Conservation (phyloP, 2,113 vertebrate genomes). For the Numida meleagris region DNA sequence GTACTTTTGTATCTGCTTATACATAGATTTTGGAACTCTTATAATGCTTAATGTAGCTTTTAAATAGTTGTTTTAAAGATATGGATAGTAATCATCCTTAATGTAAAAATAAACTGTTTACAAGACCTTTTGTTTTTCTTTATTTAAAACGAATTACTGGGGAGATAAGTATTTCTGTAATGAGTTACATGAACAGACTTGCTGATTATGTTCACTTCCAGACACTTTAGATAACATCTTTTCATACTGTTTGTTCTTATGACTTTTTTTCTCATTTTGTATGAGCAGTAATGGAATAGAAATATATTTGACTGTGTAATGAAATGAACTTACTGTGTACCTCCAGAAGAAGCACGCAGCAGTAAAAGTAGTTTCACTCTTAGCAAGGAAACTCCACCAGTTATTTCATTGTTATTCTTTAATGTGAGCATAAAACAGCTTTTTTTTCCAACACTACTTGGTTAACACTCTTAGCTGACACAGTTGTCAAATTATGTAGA, state of each 20-base stretch:
- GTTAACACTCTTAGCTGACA: not conserved
- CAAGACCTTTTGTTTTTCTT: not conserved
- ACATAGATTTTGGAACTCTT: not conserved
- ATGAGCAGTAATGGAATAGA: not conserved
- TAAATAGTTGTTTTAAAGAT: not conserved
- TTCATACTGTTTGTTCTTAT: not conserved
- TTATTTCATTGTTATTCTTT: not conserved
- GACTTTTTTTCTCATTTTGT: conserved; percentile 23
- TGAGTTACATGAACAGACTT: not conserved
- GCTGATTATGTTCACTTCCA: not conserved
- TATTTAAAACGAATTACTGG: not conserved
- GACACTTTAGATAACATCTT: not conserved
- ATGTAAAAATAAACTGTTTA: not conserved
- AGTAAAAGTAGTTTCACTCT: not conserved
- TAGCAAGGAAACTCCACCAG: not conserved
- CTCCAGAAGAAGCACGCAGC: not conserved
- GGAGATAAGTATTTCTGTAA: not conserved
- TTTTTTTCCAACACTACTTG: not conserved
- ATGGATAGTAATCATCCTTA: not conserved
- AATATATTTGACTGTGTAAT: not conserved
- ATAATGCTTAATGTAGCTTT: not conserved
- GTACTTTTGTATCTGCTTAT: not conserved
- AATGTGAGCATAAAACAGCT: not conserved
- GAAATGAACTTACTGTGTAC: not conserved
- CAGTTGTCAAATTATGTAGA: not conserved